Conservation (phyloP, 1,140 invertebrate genomes). For the Globodera ellingtonae region DNA sequence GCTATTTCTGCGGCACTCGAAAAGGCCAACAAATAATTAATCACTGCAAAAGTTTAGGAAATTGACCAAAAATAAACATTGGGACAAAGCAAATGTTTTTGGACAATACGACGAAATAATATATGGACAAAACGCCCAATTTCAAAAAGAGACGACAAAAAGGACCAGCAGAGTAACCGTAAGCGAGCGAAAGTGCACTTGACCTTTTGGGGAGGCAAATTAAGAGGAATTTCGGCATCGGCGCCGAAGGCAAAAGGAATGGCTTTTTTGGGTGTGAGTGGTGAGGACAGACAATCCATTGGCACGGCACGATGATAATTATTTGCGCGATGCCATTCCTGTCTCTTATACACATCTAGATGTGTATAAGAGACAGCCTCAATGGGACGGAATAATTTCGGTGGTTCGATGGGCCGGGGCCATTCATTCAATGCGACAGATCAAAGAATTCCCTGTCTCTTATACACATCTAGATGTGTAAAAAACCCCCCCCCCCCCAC, state of each 20-base stretch:
- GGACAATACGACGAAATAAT: not conserved
- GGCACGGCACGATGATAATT: not conserved
- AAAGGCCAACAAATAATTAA: not conserved
- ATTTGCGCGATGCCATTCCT: not conserved
- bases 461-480: too few species aligned
- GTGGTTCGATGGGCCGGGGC: too few species aligned
- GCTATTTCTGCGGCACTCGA: not conserved
- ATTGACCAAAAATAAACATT: not conserved
- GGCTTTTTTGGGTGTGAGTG: too few species aligned
- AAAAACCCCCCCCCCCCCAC: not conserved
- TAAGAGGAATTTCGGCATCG: not conserved
- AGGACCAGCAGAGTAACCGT: not conserved
- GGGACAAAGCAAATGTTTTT: not conserved
- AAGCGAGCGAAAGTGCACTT: not conserved
- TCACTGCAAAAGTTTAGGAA: too few species aligned
- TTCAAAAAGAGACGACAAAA: not conserved
- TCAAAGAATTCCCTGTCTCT: conserved; percentile 2
- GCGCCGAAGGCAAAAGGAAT: not conserved
- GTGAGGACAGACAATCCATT: not conserved
- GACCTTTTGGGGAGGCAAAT: not conserved
- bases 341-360: accelerated
- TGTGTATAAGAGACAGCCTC: too few species aligned
- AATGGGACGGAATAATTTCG: not conserved
- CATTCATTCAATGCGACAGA: not conserved
- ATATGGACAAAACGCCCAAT: not conserved